Conservation (phyloP, 2,888 invertebrate species). For the Cenopis cana region DNA sequence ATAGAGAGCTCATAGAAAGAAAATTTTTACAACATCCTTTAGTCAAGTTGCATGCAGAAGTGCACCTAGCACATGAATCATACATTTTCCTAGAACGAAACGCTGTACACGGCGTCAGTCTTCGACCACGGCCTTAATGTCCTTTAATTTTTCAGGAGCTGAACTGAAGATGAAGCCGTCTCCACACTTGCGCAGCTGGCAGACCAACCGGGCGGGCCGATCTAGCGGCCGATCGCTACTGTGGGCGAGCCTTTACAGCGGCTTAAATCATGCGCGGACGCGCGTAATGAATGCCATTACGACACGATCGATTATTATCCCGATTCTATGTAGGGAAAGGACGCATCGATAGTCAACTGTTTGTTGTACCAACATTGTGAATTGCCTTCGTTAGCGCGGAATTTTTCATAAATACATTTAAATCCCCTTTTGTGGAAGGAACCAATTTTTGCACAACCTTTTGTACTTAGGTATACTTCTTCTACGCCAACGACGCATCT, state of each 20-base stretch:
- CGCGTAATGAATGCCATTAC: slow-evolving; percentile 31
- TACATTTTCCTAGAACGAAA: no score
- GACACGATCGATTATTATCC: slow-evolving; percentile 29
- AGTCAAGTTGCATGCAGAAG: no score
- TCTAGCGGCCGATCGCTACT: slow-evolving; percentile 64
- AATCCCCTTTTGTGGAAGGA: no score
- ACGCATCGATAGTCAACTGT: not conserved
- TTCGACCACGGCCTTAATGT: not conserved
- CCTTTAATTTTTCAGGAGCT: not conserved
- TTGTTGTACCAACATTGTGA: not conserved
- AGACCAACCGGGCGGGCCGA: slow-evolving; percentile 42
- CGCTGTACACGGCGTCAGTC: no score
- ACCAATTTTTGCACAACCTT: no score
- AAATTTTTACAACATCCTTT: no score
- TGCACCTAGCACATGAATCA: no score
- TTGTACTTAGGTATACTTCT: no score
- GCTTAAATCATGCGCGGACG: slow-evolving; percentile 64
- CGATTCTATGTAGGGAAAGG: not conserved
- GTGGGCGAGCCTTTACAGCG: slow-evolving; percentile 71
- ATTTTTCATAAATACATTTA: no score
- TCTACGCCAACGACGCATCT: no score
- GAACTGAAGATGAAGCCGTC: slow-evolving; percentile 49
- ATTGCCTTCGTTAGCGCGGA: no score
- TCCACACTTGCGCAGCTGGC: slow-evolving; percentile 52
- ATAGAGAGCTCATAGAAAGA: no score